Percentiles rank a stretch among this genome's conserved stretches.
phyloP scores from a whole-genome alignment of 2,113 vertebrate genomes.

The Xenopus laevis region DNA sequence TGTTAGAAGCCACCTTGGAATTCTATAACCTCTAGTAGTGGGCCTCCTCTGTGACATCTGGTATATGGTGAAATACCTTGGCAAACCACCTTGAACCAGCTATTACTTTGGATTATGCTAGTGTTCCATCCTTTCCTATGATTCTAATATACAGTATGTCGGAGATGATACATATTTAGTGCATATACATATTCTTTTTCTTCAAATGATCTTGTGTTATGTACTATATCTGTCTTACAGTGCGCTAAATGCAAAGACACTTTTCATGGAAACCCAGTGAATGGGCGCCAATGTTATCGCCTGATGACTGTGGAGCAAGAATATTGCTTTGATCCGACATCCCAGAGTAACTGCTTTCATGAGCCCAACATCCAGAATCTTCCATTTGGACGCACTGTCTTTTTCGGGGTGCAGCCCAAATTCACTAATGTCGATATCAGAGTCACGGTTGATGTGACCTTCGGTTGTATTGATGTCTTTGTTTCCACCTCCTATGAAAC shows the following conservation, averaged over 20 bases:
- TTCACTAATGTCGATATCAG: slow-evolving; percentile 94
- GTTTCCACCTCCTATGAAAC: slow-evolving; percentile 87
- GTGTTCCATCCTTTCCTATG: too few relatives aligned
- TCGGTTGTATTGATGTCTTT: slow-evolving; percentile 84
- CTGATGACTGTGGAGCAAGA: slow-evolving; percentile 89
- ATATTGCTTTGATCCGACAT: slow-evolving; percentile 87
- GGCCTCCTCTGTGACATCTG: too few relatives aligned
- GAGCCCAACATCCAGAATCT: slow-evolving; percentile 82
- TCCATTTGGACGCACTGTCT: slow-evolving; percentile 78
- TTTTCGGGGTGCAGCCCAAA: slow-evolving; percentile 88
- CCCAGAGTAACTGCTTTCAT: slow-evolving; percentile 89
- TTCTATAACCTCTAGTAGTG: too few relatives aligned
- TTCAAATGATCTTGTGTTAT: neutral
- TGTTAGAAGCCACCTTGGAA: too few relatives aligned
- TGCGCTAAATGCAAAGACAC: slow-evolving; percentile 90
- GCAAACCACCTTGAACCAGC: too few relatives aligned
- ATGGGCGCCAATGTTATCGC: slow-evolving; percentile 87
- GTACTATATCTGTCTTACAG: slow-evolving; percentile 52
- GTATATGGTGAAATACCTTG: too few relatives aligned
- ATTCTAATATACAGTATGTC: too few relatives aligned
- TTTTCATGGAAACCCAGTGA: slow-evolving; percentile 83
- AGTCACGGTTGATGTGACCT: slow-evolving; percentile 87
- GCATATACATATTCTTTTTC: too few relatives aligned
- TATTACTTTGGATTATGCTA: too few relatives aligned
- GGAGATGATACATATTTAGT: too few relatives aligned